phyloP scores from a whole-genome alignment of 2,888 invertebrate genomes.

The Lasioglossum vierecki region DNA sequence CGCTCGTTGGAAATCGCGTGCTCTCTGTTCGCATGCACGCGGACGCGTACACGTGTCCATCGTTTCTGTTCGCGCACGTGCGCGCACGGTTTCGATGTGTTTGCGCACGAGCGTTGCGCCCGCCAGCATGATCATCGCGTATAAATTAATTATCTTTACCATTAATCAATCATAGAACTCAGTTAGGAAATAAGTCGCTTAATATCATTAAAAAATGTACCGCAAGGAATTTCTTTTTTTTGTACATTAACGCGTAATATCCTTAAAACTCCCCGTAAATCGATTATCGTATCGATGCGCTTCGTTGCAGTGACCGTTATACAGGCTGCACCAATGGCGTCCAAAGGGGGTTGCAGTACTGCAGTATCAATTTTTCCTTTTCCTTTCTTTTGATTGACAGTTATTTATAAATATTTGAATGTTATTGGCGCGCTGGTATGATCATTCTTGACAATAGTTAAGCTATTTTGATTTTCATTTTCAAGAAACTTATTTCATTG shows the following conservation, averaged over 20 bases:
- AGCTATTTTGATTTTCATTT: too few species aligned
- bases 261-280: constrained; percentile 49
- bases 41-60: background rate
- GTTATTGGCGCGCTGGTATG: too few species aligned
- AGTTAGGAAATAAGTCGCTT: constrained; percentile 67
- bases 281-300: constrained; percentile 49
- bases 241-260: constrained; percentile 62
- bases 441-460: too few species aligned
- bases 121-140: constrained; percentile 73
- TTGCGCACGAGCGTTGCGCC: constrained; percentile 21
- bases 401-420: too few species aligned
- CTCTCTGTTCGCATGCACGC: background rate
- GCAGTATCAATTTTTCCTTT: background rate
- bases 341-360: too few species aligned
- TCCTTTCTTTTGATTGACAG: too few species aligned
- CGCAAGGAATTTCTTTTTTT: constrained; percentile 69
- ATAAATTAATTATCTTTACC: constrained; percentile 66
- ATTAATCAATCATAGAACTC: constrained; percentile 69
- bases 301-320: constrained; percentile 38
- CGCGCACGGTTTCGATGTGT: constrained; percentile 5
- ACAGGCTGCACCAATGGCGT: constrained; percentile 52
- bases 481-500: too few species aligned
- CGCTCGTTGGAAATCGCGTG: constrained; percentile 1
- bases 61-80: background rate
- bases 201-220: constrained; percentile 75